A percentile compares a stretch with the other conserved stretches of the same genome.
These are phyloP conservation scores for Mayetiola destructor DNA, from an alignment of 2,888 invertebrate genomes.

Conservation along the genomic window DNA sequence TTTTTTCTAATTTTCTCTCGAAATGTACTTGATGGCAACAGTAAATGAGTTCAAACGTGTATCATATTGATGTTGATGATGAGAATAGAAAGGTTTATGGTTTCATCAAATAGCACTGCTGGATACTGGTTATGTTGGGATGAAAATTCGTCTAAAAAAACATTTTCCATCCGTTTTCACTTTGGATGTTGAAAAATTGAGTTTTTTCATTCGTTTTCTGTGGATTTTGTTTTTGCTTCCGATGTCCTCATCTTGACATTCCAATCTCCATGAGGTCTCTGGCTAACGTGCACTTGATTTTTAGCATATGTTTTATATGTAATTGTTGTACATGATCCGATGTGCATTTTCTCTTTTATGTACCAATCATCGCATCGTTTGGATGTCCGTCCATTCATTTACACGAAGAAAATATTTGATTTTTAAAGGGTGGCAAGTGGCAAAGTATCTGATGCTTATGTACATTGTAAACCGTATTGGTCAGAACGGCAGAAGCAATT, in stretches of 20 bases:
- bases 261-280: slow-evolving; percentile 4
- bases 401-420: neutral
- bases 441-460: too few relatives aligned
- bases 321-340: slow-evolving; percentile 6
- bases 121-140: slow-evolving; percentile 2
- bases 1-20: neutral
- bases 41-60: slow-evolving; percentile 8
- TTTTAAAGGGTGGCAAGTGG: slow-evolving; percentile 4
- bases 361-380: neutral
- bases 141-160: slow-evolving; percentile 2
- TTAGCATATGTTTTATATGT: too few relatives aligned
- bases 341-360: slow-evolving; percentile 12
- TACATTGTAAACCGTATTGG: too few relatives aligned
- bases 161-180: slow-evolving; percentile 12
- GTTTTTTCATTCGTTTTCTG: too few relatives aligned
- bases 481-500: too few relatives aligned
- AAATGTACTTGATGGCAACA: neutral
- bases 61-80: neutral
- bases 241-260: neutral
- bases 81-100: neutral
- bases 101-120: slow-evolving; percentile 8
- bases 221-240: neutral
- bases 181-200: too few relatives aligned
- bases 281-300: too few relatives aligned
- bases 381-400: neutral